phyloP scores from a whole-genome alignment of 2,113 vertebrate species.

The Bufo bufo region DNA sequence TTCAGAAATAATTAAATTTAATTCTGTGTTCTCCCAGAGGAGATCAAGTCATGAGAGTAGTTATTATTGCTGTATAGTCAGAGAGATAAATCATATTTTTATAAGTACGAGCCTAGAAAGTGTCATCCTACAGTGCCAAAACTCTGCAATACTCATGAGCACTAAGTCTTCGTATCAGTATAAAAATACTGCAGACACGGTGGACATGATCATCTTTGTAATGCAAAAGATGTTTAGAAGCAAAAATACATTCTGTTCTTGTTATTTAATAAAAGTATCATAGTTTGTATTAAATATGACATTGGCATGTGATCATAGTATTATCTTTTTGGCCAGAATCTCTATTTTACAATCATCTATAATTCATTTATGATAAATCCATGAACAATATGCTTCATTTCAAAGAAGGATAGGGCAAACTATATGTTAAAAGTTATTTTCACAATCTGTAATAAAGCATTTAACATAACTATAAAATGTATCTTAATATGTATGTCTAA shows the following conservation, averaged over 20 bases:
- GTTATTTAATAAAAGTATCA: neutral
- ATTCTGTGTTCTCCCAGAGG: constrained; percentile 3
- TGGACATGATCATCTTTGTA: neutral
- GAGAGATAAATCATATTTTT: constrained; percentile 38
- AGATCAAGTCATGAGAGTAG: neutral
- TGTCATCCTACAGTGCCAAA: neutral
- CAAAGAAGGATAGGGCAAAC: neutral
- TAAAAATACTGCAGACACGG: neutral
- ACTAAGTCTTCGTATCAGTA: neutral
- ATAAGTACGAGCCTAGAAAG: constrained; percentile 22
- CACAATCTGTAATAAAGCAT: neutral
- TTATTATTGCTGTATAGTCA: constrained; percentile 7
- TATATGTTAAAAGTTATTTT: neutral
- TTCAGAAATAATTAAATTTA: constrained; percentile 11
- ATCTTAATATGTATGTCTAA: neutral
- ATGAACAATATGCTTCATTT: neutral
- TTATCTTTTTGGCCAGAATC: constrained; percentile 21
- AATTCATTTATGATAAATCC: neutral
- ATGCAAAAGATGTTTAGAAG: neutral
- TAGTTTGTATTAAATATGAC: neutral
- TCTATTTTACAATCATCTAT: neutral
- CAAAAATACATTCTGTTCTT: neutral
- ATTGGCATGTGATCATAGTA: constrained; percentile 8
- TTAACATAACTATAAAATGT: neutral
- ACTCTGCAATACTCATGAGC: neutral